Evolutionary conservation across 2,888 invertebrate species (phyloP).

Genomic region (Eudemis profundana): DNA sequence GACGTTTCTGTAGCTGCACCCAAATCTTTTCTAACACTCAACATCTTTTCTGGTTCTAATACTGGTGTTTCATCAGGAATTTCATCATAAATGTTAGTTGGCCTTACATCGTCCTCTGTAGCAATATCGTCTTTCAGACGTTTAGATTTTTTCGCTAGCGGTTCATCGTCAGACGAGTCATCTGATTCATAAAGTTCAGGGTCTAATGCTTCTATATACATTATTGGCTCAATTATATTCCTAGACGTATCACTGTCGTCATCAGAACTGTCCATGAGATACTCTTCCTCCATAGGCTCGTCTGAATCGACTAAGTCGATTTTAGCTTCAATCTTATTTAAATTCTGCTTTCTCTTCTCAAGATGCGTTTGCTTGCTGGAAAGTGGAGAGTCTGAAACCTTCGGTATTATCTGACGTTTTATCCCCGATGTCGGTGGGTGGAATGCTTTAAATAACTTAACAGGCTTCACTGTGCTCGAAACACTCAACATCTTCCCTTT

Average conservation of each 20-base stretch:
- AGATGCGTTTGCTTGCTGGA: conserved; percentile 25
- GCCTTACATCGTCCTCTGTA: conserved; percentile 21
- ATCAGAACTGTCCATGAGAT: conserved; percentile 47
- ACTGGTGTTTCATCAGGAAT: conserved; percentile 6
- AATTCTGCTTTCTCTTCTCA: conserved; percentile 39
- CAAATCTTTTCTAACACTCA: neutral
- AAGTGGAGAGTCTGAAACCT: neutral
- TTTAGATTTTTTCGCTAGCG: conserved; percentile 64
- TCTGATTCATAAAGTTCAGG: conserved; percentile 45
- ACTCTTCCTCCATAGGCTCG: conserved; percentile 54
- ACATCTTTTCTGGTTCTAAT: neutral
- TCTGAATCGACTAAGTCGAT: conserved; percentile 57
- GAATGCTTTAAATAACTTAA: conserved; percentile 56
- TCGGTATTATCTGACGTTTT: conserved; percentile 25
- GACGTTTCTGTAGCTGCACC: neutral
- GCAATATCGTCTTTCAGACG: conserved; percentile 49
- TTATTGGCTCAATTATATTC: no score
- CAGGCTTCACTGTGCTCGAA: conserved; percentile 50
- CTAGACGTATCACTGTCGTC: conserved; percentile 37
- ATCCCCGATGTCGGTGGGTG: conserved; percentile 31
- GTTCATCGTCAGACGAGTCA: conserved; percentile 74
- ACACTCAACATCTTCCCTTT: conserved; percentile 16
- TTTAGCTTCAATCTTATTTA: conserved; percentile 48
- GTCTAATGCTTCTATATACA: conserved; percentile 44
- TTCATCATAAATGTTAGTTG: conserved; percentile 13